These are phyloP conservation scores for Linurgus olivaceus DNA, from an alignment of 2,797 vertebrate genomes.

Conservation along the genomic window DNA sequence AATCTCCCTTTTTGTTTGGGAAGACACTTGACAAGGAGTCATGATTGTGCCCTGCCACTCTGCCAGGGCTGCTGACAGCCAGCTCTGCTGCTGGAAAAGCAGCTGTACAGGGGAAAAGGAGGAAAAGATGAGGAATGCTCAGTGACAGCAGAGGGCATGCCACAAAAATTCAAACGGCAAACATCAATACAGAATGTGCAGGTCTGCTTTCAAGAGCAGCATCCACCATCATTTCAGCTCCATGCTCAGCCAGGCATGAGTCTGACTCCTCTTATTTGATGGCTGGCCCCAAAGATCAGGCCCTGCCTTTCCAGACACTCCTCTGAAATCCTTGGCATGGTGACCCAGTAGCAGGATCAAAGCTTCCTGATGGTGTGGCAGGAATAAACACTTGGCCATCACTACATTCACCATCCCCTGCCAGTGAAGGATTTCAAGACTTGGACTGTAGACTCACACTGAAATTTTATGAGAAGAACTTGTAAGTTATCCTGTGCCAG, in stretches of 20 bases:
- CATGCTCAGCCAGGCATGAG: neutral
- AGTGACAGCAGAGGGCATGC: neutral
- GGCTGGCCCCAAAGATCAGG: neutral
- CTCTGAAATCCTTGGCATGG: neutral
- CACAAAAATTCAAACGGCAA: neutral
- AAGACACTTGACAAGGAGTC: neutral
- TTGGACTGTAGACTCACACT: neutral
- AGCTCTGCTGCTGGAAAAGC: neutral
- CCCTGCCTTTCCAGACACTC: neutral
- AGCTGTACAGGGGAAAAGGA: neutral
- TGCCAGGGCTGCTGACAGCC: neutral
- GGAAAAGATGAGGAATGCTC: neutral
- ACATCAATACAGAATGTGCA: neutral
- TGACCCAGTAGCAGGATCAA: neutral
- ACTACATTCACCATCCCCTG: neutral
- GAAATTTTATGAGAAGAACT: neutral
- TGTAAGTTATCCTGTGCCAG: neutral
- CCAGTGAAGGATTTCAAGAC: neutral
- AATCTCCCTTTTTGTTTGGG: neutral
- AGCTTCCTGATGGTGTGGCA: neutral
- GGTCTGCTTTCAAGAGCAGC: neutral
- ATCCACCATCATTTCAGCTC: neutral
- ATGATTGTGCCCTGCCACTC: neutral
- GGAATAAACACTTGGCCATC: neutral
- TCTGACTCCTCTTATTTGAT: neutral